phyloP scores from a whole-genome alignment of 2,113 vertebrate species.

The Passer montanus region DNA sequence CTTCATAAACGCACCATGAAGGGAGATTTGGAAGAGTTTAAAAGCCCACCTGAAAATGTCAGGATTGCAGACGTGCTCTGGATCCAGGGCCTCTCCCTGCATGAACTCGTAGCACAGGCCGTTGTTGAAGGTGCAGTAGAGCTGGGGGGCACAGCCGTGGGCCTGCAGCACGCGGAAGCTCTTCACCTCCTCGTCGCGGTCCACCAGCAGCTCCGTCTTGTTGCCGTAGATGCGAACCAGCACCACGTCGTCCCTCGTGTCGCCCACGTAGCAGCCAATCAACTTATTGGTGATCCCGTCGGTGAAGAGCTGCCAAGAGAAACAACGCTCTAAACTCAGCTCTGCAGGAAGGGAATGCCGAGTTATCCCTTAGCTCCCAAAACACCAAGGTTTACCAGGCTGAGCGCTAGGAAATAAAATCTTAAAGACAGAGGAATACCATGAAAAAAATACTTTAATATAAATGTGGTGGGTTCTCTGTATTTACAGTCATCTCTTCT shows the following conservation, averaged over 20 bases:
- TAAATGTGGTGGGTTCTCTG: no score
- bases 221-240: constrained; percentile 96
- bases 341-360: neutral
- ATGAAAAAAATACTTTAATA: neutral
- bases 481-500: neutral
- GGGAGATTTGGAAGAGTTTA: neutral
- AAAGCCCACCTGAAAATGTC: constrained; percentile 84
- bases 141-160: constrained; percentile 90
- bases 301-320: constrained; percentile 85
- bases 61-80: constrained; percentile 88
- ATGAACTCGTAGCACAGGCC: constrained; percentile 97
- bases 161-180: constrained; percentile 93
- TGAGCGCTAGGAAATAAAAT: neutral
- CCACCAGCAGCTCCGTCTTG: constrained; percentile 93
- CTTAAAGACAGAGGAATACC: neutral
- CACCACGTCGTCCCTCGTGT: constrained; percentile 87
- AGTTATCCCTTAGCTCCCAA: neutral
- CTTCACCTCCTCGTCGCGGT: constrained; percentile 95
- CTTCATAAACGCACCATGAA: neutral
- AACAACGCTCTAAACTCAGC: neutral
- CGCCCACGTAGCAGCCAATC: constrained; percentile 89
- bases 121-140: constrained; percentile 97
- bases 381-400: neutral
- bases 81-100: constrained; percentile 90
- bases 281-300: constrained; percentile 98